phyloP scores from a whole-genome alignment of 2,797 vertebrate species.

The Characodon lateralis region DNA sequence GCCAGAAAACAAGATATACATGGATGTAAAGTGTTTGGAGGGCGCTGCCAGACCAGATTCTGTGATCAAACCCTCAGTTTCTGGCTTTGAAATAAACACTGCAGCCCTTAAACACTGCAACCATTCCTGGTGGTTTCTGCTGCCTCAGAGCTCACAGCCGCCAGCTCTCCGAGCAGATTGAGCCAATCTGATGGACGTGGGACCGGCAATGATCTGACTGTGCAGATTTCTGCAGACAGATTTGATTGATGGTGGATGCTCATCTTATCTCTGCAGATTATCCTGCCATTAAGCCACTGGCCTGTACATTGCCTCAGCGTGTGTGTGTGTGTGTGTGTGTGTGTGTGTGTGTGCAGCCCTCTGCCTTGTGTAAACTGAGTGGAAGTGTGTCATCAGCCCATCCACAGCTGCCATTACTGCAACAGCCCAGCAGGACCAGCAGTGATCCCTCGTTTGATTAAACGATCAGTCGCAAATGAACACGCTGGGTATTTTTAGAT shows the following conservation, averaged over 20 bases:
- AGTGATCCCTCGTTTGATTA: slow-evolving; percentile 3
- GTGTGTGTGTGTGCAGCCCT: not conserved
- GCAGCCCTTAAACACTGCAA: slow-evolving; percentile 4
- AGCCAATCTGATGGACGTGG: not conserved
- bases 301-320: not conserved
- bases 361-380: slow-evolving; percentile 8
- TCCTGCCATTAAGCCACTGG: slow-evolving; percentile 20
- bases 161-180: not conserved
- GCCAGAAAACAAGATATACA: not conserved
- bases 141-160: slow-evolving; percentile 6
- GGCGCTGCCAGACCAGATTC: not conserved
- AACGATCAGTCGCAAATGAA: slow-evolving; percentile 40
- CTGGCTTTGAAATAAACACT: slow-evolving; percentile 7
- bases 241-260: slow-evolving; percentile 22
- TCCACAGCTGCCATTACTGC: slow-evolving; percentile 21
- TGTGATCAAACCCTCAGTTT: not conserved
- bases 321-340: not conserved
- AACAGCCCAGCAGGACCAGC: slow-evolving; percentile 15
- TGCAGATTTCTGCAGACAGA: slow-evolving; percentile 12
- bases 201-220: slow-evolving; percentile 3
- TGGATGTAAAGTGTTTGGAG: not conserved
- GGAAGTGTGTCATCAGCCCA: slow-evolving; percentile 26
- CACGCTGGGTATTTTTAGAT: slow-evolving; percentile 31
- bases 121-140: not conserved
- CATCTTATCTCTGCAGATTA: slow-evolving; percentile 40